A percentile compares a stretch with the other conserved stretches of the same genome.
These are phyloP conservation scores for Ctenosaura bakeri DNA, from an alignment of 2,797 vertebrate genomes.

Conservation along the genomic window DNA sequence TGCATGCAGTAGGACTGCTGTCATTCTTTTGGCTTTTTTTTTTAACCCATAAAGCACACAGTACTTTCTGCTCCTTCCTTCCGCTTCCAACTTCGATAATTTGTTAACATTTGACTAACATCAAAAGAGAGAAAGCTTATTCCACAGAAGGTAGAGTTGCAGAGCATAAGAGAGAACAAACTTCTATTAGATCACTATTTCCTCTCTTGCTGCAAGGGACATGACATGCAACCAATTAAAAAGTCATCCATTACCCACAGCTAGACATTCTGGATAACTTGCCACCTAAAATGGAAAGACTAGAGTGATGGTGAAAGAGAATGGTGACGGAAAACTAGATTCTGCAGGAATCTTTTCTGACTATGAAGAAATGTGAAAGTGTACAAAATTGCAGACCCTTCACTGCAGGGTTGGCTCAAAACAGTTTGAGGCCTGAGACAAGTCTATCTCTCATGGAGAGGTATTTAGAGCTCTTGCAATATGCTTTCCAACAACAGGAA, in stretches of 20 bases:
- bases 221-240: constrained; percentile 48
- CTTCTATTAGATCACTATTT: constrained; percentile 45
- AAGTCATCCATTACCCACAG: constrained; percentile 5
- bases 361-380: constrained; percentile 2
- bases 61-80: constrained; percentile 55
- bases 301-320: constrained; percentile 29
- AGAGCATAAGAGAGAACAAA: constrained; percentile 54
- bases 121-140: constrained; percentile 42
- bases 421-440: background rate
- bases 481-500: too few relatives aligned
- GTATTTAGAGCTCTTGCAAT: too few relatives aligned
- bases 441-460: too few relatives aligned
- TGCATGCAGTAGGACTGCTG: constrained; percentile 74
- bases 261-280: background rate
- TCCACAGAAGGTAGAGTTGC: constrained; percentile 43
- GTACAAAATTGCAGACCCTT: background rate
- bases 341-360: constrained; percentile 35
- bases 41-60: constrained; percentile 51
- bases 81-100: constrained; percentile 63
- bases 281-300: constrained; percentile 12
- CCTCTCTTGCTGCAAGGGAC: background rate
- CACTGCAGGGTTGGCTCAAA: background rate
- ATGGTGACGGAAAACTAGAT: constrained; percentile 43
- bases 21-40: constrained; percentile 60
- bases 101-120: constrained; percentile 61